Percentiles rank a stretch among this genome's conserved stretches.
These are phyloP conservation scores for Hyposmocoma kahamanoa DNA, from an alignment of 1,140 invertebrate species.

Conservation along the genomic window DNA sequence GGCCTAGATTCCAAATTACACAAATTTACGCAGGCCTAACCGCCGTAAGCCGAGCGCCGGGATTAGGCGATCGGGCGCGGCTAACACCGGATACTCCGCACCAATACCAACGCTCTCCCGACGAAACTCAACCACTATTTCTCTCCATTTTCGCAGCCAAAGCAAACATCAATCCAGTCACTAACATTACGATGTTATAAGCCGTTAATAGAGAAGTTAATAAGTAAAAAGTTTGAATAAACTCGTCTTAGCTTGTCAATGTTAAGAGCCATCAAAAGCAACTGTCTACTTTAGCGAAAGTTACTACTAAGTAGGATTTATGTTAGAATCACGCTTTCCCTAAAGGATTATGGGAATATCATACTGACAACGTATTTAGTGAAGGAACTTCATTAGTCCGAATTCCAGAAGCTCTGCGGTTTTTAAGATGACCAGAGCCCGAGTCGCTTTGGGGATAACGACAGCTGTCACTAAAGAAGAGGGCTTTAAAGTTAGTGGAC, in stretches of 20 bases:
- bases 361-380: constrained; percentile 38
- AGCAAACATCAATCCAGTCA: not conserved
- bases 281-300: constrained; percentile 64
- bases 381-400: not conserved
- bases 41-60: constrained; percentile 42
- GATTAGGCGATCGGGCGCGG: constrained; percentile 53
- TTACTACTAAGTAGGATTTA: constrained; percentile 67
- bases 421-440: constrained; percentile 1
- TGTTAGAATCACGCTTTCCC: constrained; percentile 51
- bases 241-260: constrained; percentile 54
- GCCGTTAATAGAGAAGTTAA: constrained; percentile 63
- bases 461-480: too few species aligned
- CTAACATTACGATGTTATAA: constrained; percentile 25
- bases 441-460: too few species aligned
- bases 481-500: too few species aligned
- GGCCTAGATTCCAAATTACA: constrained; percentile 70
- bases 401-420: not conserved
- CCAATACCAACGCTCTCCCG: constrained; percentile 57
- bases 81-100: constrained; percentile 49
- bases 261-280: constrained; percentile 59
- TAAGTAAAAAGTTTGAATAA: constrained; percentile 68
- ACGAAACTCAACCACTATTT: constrained; percentile 20
- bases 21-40: constrained; percentile 69
- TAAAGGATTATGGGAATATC: constrained; percentile 46
- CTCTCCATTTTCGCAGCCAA: not conserved